Conservation (phyloP, 2,113 vertebrate genomes). For the Globicephala melas region DNA sequence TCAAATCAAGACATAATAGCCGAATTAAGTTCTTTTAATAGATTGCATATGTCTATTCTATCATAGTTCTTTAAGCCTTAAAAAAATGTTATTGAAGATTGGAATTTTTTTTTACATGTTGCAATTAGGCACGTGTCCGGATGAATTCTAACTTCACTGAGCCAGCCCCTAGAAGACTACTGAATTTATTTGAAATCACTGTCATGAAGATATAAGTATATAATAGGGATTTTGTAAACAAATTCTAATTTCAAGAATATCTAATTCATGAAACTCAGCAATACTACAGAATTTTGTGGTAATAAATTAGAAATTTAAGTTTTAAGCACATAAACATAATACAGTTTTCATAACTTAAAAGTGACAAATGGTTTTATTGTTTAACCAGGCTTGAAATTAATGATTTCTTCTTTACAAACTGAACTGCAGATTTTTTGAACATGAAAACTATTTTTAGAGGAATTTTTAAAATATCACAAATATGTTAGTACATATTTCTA, state of each 20-base stretch:
- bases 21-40: constrained; percentile 87
- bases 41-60: constrained; percentile 86
- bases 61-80: background rate
- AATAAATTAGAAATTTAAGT: constrained; percentile 1
- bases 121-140: background rate
- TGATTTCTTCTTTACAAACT: background rate
- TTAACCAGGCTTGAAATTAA: background rate
- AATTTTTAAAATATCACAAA: background rate
- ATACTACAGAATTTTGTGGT: background rate
- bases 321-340: background rate
- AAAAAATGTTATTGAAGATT: background rate
- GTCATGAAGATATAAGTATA: background rate
- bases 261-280: background rate
- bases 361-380: background rate
- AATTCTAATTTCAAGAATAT: constrained; percentile 19
- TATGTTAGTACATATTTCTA: background rate
- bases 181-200: constrained; percentile 33
- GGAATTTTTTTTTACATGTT: background rate
- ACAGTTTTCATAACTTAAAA: background rate
- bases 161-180: background rate
- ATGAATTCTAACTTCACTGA: constrained; percentile 28
- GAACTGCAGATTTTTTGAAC: background rate
- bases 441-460: background rate
- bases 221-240: background rate
- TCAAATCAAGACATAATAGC: constrained; percentile 79